Base-by-base conservation (phyloP, 2,888 invertebrate species). In the Pseudanteris insignis region DNA sequence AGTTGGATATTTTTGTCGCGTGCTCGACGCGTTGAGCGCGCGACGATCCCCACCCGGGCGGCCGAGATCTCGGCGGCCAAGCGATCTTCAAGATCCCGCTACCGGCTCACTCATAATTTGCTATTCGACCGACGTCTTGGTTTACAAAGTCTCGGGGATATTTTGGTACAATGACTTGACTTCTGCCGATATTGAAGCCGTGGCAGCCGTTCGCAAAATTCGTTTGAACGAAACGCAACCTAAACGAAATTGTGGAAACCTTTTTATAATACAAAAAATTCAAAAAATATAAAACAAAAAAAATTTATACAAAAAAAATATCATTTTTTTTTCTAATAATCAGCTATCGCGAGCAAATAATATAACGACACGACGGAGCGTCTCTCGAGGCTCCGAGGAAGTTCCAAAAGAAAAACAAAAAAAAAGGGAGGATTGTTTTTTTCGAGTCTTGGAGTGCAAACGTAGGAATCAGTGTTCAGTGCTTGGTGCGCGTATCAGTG, bases 81-180 rank as follows among this genome's bases (percentile, higher is more conserved):
- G 73, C 72, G 63, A 70, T 64, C 65, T 61, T 68, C 65, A 70
- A 79, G 67, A 70, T 65, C 77, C 83, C 88, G 89, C 89, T 89
- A 89, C 72, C 74, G 76, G 73, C 89, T 89, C 89, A 89, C 89
- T 89, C 88, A 88, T 89, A 88, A 89, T 89, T 89, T 89, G 89
- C 89, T 58, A 90, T 90, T 90, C 91, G 91, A 91, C 89, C 91
- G 91, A 91, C 91, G 91, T 91, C 91, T 91, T 90, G 89, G 87
- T 87, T 77, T 73, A 72, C 73, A 74, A 76, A 77, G 76, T 78
- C 76, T 78, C 77, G 77, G 84, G 79, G 76, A 81, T 75, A 84
- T 84, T 81, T 84, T 86, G 86, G 85, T 86, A 88, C 86, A 86
- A 88, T 88, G 88, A 88, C 87, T 88, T 88, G 83, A 86, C 86